These are phyloP conservation scores for Crossoptilon crossoptilon DNA, from an alignment of 2,797 vertebrate genomes.

Conservation along the genomic window DNA sequence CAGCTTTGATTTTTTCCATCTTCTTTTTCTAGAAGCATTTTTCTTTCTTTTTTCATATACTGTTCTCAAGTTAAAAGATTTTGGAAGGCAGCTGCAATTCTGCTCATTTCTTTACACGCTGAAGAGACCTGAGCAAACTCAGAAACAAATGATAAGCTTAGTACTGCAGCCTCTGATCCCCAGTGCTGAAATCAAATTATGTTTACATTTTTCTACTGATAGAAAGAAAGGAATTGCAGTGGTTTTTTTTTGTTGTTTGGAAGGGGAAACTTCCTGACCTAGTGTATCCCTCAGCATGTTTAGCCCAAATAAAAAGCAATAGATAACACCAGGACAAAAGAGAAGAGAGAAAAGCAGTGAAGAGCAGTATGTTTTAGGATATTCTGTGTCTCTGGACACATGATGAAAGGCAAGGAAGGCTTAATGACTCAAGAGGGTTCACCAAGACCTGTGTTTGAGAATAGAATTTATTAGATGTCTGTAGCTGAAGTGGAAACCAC, in stretches of 20 bases:
- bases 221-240: background rate
- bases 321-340: background rate
- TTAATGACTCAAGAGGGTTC: background rate
- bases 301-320: background rate
- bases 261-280: background rate
- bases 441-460: background rate
- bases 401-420: background rate
- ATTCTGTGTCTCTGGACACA: background rate
- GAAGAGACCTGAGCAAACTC: background rate
- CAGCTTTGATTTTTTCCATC: constrained; percentile 4
- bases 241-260: background rate
- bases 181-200: background rate
- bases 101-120: background rate
- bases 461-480: background rate
- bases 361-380: background rate
- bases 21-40: background rate
- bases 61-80: background rate
- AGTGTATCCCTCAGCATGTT: background rate
- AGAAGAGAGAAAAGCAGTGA: background rate
- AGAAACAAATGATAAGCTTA: background rate
- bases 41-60: background rate
- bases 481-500: background rate
- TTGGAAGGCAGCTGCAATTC: background rate
- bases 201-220: background rate
- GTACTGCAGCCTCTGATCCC: background rate